These are phyloP conservation scores for Aplysina aerophoba DNA, from an alignment of 37 sponge, comb jelly and placozoan species.

Conservation along the genomic window DNA sequence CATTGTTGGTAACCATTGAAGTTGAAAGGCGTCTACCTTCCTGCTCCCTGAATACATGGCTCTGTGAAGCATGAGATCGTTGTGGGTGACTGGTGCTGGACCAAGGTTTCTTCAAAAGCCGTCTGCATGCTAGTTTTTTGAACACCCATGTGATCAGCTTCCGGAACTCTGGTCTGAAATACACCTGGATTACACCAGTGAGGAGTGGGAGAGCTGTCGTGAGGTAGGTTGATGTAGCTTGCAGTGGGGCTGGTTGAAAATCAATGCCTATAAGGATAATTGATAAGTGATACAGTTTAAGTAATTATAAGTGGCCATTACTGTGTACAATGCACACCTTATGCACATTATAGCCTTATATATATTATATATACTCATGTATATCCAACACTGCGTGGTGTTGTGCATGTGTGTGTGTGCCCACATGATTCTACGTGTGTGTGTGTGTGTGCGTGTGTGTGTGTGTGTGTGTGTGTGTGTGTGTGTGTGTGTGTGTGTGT, in stretches of 20 bases:
- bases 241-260: constrained; percentile 3
- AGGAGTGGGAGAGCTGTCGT: constrained; percentile 1
- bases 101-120: background rate
- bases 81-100: background rate
- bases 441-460: constrained; percentile 24
- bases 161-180: constrained; percentile 61
- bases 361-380: background rate
- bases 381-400: background rate
- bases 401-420: constrained; percentile 7
- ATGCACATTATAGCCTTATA: no score
- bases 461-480: constrained; percentile 2
- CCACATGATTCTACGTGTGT: background rate
- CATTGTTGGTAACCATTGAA: no score
- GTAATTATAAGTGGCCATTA: no score
- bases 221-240: constrained; percentile 14
- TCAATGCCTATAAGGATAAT: no score
- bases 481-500: background rate
- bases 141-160: constrained; percentile 28
- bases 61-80: background rate
- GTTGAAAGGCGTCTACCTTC: no score
- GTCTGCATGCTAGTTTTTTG: background rate
- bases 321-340: no score
- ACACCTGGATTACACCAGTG: constrained; percentile 14
- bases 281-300: no score
- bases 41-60: no score